phyloP scores from a whole-genome alignment of 2,113 vertebrate species.

The Rhizomys pruinosus region DNA sequence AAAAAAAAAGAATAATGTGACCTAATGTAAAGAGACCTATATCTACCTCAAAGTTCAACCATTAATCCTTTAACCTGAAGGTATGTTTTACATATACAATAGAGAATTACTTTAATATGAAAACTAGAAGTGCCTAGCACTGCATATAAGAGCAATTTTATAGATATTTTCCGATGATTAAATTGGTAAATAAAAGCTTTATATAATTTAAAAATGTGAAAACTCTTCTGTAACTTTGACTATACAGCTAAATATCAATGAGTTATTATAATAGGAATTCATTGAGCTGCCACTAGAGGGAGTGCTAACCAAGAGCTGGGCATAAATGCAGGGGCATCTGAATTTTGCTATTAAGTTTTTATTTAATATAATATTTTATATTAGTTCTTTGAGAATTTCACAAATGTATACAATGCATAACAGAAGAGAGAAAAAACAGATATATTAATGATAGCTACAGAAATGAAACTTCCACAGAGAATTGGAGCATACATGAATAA shows the following conservation, averaged over 20 bases:
- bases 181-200: not conserved
- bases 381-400: not conserved
- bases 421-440: not conserved
- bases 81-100: not conserved
- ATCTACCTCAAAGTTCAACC: not conserved
- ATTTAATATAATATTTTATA: not conserved
- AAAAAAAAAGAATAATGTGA: not conserved
- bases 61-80: not conserved
- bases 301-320: slow-evolving; percentile 7
- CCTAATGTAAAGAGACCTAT: not conserved
- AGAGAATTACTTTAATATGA: not conserved
- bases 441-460: not conserved
- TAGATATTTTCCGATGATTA: not conserved
- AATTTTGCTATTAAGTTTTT: not conserved
- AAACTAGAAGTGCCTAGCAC: not conserved
- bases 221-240: not conserved
- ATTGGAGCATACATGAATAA: not conserved
- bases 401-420: not conserved
- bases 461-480: not conserved
- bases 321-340: not conserved
- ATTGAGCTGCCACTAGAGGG: slow-evolving; percentile 60
- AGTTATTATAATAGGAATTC: slow-evolving; percentile 10
- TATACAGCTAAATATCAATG: not conserved
- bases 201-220: not conserved
- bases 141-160: not conserved